phyloP scores from a whole-genome alignment of 2,888 invertebrate genomes.

The Acanthosepion esculentum region DNA sequence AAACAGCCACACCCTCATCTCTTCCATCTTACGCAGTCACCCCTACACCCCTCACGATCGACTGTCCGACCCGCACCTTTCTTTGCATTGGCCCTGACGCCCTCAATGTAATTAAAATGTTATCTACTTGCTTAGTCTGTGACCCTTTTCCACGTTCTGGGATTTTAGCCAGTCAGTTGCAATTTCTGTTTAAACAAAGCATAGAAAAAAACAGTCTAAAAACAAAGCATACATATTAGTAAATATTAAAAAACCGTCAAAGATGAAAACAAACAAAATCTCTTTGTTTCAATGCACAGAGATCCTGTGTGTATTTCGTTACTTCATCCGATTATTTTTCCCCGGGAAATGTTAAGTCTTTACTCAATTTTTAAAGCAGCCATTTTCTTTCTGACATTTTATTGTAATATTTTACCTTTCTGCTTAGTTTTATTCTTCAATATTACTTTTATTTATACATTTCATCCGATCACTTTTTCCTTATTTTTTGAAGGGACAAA shows the following conservation, averaged over 20 bases:
- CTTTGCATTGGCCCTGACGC: slow-evolving; percentile 18
- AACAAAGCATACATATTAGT: neutral
- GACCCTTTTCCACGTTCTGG: slow-evolving; percentile 33
- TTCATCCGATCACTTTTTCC: neutral
- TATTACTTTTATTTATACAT: slow-evolving; percentile 1
- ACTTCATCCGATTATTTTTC: slow-evolving; percentile 33
- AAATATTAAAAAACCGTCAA: neutral
- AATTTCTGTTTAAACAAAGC: slow-evolving; percentile 33
- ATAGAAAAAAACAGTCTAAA: neutral
- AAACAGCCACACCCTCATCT: neutral
- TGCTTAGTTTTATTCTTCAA: neutral
- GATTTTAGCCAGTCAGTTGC: slow-evolving; percentile 33
- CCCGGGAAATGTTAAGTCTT: slow-evolving; percentile 33
- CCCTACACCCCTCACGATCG: neutral
- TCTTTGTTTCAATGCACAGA: slow-evolving; percentile 12
- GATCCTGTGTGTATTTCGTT: slow-evolving; percentile 8
- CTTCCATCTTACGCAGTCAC: neutral
- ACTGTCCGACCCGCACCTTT: neutral
- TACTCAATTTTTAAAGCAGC: slow-evolving; percentile 13
- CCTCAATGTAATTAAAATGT: slow-evolving; percentile 22
- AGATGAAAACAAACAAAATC: neutral
- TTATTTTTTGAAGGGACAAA: neutral
- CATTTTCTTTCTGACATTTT: slow-evolving; percentile 9
- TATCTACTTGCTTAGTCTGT: slow-evolving; percentile 33
- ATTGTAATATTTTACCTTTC: neutral